Conservation (phyloP, 2,113 vertebrate species). For the Xenopus borealis region DNA sequence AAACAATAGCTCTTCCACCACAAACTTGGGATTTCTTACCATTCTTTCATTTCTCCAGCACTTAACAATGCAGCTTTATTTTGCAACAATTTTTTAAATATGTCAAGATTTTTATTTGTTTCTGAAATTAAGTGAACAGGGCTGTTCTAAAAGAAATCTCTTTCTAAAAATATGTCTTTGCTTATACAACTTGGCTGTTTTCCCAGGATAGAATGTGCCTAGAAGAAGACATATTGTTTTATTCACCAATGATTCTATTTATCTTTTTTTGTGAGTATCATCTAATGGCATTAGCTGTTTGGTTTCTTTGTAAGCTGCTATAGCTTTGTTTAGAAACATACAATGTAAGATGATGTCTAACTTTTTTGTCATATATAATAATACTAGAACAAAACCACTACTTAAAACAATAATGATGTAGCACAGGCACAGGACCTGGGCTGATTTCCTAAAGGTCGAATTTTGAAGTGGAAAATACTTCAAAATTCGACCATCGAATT, state of each 20-base stretch:
- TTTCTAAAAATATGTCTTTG: constrained; percentile 36
- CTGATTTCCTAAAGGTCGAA: too few relatives aligned
- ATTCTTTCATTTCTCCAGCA: constrained; percentile 34
- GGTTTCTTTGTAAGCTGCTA: constrained; percentile 9
- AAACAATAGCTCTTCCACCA: constrained; percentile 35
- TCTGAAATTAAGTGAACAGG: constrained; percentile 37
- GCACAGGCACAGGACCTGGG: too few relatives aligned
- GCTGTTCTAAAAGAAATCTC: constrained; percentile 24
- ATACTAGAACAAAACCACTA: too few relatives aligned
- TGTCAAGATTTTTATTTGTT: constrained; percentile 40
- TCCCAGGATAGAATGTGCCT: constrained; percentile 35
- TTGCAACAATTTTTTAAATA: constrained; percentile 35
- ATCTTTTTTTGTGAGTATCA: constrained; percentile 28
- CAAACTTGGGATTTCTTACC: constrained; percentile 24
- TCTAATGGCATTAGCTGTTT: constrained; percentile 22
- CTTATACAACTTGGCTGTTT: constrained; percentile 33
- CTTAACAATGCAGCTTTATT: constrained; percentile 24
- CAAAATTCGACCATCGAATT: too few relatives aligned
- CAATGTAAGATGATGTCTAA: too few relatives aligned
- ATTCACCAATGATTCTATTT: constrained; percentile 32
- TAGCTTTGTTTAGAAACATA: constrained; percentile 9
- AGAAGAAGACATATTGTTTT: constrained; percentile 34
- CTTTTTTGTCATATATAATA: too few relatives aligned
- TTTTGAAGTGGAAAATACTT: too few relatives aligned
- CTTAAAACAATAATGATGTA: too few relatives aligned